A percentile compares a stretch with the other conserved stretches of the same genome.
Conservation (phyloP, 2,888 invertebrate genomes). For the Chorisops tibialis region DNA sequence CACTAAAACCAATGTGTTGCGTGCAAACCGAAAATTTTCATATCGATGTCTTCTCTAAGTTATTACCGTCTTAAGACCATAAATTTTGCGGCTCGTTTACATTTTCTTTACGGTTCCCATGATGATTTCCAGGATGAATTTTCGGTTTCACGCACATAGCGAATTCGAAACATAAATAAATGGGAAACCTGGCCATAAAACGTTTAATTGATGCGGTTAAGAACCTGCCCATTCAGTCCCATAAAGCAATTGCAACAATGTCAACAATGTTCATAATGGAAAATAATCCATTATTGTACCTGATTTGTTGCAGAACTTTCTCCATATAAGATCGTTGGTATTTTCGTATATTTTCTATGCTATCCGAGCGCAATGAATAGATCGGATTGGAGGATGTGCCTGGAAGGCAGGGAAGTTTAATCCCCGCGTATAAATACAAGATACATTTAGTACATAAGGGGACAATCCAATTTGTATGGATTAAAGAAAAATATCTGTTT, state of each 20-base stretch:
- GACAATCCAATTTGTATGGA: constrained; percentile 30
- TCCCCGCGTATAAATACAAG: constrained; percentile 5
- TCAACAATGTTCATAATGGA: constrained; percentile 3
- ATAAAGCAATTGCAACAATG: constrained; percentile 9
- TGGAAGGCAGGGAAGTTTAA: not conserved
- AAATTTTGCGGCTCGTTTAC: constrained; percentile 24
- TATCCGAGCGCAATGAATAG: too few species aligned
- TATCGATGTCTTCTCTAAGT: constrained; percentile 20
- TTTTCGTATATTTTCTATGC: not conserved
- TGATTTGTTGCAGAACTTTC: constrained; percentile 13
- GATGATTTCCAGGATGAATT: constrained; percentile 1
- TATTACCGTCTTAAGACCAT: constrained; percentile 19
- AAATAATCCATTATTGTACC: too few species aligned
- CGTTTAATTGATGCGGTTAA: constrained; percentile 16
- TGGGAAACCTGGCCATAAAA: not conserved
- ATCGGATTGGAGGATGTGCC: too few species aligned
- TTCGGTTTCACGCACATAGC: not conserved
- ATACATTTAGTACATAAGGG: constrained; percentile 1
- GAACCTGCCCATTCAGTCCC: constrained; percentile 8
- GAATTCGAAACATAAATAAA: not conserved
- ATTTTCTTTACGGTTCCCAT: constrained; percentile 18
- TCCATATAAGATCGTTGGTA: not conserved
- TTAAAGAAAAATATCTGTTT: constrained; percentile 5
- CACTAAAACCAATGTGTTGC: not conserved
- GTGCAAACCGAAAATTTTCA: not conserved